Percentiles rank a stretch among this genome's conserved stretches.
phyloP scores from a whole-genome alignment of 2,797 vertebrate species.

The Danio choprae region DNA sequence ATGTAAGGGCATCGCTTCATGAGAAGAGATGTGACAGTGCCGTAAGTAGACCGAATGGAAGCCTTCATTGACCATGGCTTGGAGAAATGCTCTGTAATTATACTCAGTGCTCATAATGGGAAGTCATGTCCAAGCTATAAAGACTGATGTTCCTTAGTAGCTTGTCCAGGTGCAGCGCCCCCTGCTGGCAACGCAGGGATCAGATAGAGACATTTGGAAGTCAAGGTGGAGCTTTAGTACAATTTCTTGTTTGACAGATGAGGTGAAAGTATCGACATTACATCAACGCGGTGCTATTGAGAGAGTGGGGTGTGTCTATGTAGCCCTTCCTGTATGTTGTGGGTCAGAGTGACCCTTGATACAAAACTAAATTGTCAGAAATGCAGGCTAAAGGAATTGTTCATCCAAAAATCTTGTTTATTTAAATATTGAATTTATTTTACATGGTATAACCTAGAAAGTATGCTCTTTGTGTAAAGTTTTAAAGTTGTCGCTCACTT shows the following conservation, averaged over 20 bases:
- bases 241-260: slow-evolving; percentile 11
- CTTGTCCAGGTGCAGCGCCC: slow-evolving; percentile 48
- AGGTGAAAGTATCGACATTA: slow-evolving; percentile 15
- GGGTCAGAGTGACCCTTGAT: too few species aligned
- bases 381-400: too few species aligned
- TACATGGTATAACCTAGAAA: too few species aligned
- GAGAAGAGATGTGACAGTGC: slow-evolving; percentile 69
- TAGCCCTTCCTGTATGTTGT: too few species aligned
- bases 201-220: neutral
- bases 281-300: neutral
- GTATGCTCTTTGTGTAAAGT: too few species aligned
- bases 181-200: slow-evolving; percentile 49
- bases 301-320: too few species aligned
- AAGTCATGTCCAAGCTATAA: slow-evolving; percentile 51
- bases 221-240: neutral
- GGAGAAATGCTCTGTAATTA: slow-evolving; percentile 72
- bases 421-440: too few species aligned
- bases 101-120: slow-evolving; percentile 60
- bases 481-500: too few species aligned
- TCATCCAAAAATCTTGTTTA: too few species aligned
- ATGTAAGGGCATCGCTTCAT: slow-evolving; percentile 65
- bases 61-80: slow-evolving; percentile 54
- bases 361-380: too few species aligned
- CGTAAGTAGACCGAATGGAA: slow-evolving; percentile 71
- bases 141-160: slow-evolving; percentile 50